A percentile compares a stretch with the other conserved stretches of the same genome.
Conservation (phyloP, 2,888 invertebrate species). For the Ariolimax columbianus region DNA sequence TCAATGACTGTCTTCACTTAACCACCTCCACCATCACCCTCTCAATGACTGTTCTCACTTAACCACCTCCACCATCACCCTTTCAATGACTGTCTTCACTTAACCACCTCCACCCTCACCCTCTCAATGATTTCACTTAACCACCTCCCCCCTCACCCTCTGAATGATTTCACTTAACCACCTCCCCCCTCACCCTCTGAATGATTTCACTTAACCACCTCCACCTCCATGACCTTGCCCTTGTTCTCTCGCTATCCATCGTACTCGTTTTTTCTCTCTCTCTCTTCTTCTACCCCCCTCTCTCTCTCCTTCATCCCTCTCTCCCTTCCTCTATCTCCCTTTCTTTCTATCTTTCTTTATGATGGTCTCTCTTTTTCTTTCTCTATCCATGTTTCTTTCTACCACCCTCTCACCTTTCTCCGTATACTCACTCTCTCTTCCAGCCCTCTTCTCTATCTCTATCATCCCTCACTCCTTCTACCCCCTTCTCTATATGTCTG, state of each 20-base stretch:
- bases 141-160: conserved; percentile 14
- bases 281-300: neutral
- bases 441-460: neutral
- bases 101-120: neutral
- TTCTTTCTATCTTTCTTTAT: neutral
- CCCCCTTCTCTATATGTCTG: neutral
- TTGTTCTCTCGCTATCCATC: neutral
- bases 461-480: neutral
- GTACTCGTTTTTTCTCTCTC: neutral
- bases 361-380: neutral
- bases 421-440: neutral
- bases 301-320: neutral
- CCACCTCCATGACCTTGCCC: neutral
- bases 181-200: neutral
- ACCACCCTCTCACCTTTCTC: neutral
- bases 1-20: too few species aligned
- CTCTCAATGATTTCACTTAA: neutral
- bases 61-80: too few species aligned
- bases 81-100: too few species aligned
- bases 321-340: neutral
- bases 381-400: neutral
- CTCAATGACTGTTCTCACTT: too few species aligned
- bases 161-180: neutral
- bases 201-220: neutral
- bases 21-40: too few species aligned